Percentiles rank a stretch among this genome's conserved stretches.
phyloP scores from a whole-genome alignment of 1,140 invertebrate species.

The Idris sp. region DNA sequence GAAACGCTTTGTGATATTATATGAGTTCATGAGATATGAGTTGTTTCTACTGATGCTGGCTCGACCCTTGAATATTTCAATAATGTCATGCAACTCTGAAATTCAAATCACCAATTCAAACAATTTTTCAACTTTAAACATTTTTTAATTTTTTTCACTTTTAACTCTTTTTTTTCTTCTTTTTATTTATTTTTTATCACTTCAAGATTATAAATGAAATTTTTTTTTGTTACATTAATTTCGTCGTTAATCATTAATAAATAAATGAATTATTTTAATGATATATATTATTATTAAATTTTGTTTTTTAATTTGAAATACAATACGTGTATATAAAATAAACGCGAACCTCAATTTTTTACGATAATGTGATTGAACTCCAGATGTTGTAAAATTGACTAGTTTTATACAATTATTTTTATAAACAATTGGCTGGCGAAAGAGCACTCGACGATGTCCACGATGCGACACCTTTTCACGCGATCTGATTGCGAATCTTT shows the following conservation, averaged over 20 bases:
- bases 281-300: too few species aligned
- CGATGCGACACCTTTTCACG: conserved; percentile 40
- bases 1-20: conserved; percentile 59
- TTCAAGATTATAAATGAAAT: too few species aligned
- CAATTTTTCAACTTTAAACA: conserved; percentile 3
- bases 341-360: conserved; percentile 61
- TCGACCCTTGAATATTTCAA: conserved; percentile 75
- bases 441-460: conserved; percentile 13
- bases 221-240: too few species aligned
- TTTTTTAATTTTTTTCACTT: conserved; percentile 1
- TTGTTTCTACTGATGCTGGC: conserved; percentile 75
- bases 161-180: conserved; percentile 41
- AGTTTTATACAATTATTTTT: conserved; percentile 80
- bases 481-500: conserved; percentile 5
- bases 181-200: conserved; percentile 39
- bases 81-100: conserved; percentile 77
- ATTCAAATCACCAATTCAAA: conserved; percentile 35
- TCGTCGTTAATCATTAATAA: too few species aligned
- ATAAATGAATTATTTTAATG: too few species aligned
- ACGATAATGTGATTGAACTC: conserved; percentile 74
- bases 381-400: conserved; percentile 77
- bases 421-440: conserved; percentile 77
- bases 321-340: too few species aligned
- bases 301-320: too few species aligned
- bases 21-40: too few species aligned